Conservation (phyloP, 37 sponge, comb jelly and placozoan genomes). For the Trichoplax adhaerens region DNA sequence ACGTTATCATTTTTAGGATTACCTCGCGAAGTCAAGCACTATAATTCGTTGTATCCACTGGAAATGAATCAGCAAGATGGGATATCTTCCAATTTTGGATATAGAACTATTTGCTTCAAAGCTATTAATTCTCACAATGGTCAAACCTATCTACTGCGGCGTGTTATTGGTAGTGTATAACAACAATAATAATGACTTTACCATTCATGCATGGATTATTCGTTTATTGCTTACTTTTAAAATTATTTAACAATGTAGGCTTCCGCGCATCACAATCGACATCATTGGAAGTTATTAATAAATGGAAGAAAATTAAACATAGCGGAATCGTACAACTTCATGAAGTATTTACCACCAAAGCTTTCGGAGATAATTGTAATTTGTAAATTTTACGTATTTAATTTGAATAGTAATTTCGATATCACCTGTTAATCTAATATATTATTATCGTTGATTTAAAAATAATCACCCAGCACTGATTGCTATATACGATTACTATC, state of each 20-base stretch:
- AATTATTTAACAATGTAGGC: slow-evolving; percentile 11
- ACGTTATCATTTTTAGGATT: no score
- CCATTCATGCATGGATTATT: no score
- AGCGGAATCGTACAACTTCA: slow-evolving; percentile 39
- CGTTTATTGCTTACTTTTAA: no score
- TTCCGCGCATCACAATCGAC: slow-evolving; percentile 11
- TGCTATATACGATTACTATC: slow-evolving; percentile 61
- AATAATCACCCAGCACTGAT: slow-evolving; percentile 26
- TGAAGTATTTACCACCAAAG: slow-evolving; percentile 77
- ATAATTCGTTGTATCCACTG: slow-evolving; percentile 52
- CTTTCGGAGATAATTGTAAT: slow-evolving; percentile 66
- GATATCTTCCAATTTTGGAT: slow-evolving; percentile 33
- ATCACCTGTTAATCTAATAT: no score
- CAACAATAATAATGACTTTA: no score
- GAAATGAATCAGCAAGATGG: slow-evolving; percentile 15
- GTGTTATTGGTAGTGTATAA: background rate
- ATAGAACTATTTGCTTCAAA: slow-evolving; percentile 47
- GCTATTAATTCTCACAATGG: slow-evolving; percentile 30
- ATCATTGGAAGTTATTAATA: slow-evolving; percentile 35
- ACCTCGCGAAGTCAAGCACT: slow-evolving; percentile 48
- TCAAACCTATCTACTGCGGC: slow-evolving; percentile 18
- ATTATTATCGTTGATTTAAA: no score
- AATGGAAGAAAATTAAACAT: slow-evolving; percentile 51
- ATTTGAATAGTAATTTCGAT: no score
- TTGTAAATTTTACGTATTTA: no score